Conservation (phyloP, 2,113 vertebrate genomes). For the Phocoena phocoena region DNA sequence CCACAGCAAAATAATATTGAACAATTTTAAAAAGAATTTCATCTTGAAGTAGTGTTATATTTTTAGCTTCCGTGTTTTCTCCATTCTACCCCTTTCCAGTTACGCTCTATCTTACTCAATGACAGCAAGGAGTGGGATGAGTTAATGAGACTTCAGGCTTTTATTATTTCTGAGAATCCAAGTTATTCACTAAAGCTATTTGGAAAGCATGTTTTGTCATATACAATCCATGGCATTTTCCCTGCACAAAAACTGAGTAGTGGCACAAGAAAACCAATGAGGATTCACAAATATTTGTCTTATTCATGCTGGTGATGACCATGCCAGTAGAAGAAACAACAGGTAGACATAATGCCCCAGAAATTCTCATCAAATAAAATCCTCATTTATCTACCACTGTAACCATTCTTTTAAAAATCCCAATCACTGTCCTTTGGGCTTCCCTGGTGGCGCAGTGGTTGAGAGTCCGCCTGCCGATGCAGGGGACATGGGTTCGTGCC, state of each 20-base stretch:
- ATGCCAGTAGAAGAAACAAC: background rate
- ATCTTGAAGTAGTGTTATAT: background rate
- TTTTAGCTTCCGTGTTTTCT: background rate
- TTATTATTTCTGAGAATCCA: background rate
- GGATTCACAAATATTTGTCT: background rate
- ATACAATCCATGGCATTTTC: background rate
- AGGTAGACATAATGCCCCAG: background rate
- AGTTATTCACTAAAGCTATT: background rate
- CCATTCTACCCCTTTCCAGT: background rate
- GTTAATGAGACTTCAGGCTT: background rate
- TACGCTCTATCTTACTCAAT: background rate
- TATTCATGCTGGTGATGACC: background rate
- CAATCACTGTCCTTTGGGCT: background rate
- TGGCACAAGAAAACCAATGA: background rate
- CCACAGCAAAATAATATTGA: background rate
- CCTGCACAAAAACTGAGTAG: background rate
- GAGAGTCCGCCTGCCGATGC: no score
- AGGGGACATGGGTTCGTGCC: no score
- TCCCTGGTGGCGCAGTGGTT: no score
- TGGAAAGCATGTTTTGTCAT: constrained; percentile 13
- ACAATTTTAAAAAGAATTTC: background rate
- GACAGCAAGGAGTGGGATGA: background rate
- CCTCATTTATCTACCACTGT: background rate
- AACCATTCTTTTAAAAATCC: background rate
- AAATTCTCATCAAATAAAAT: background rate